Percentiles rank a stretch among this genome's conserved stretches.
Evolutionary conservation across 2,797 vertebrate genomes (phyloP).

Genomic region (Ceryle rudis): DNA sequence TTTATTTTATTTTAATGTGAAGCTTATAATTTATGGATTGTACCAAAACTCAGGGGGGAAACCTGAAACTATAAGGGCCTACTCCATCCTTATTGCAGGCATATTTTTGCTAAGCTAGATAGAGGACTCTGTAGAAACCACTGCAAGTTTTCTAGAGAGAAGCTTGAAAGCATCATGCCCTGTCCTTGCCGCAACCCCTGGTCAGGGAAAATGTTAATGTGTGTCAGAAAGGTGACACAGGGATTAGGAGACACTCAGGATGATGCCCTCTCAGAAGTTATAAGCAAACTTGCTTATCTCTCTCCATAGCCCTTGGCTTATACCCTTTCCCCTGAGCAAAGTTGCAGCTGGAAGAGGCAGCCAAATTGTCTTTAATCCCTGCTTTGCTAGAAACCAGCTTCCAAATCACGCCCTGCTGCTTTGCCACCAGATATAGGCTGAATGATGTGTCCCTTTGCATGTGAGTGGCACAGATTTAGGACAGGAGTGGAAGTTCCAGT

Average conservation of each 20-base stretch:
- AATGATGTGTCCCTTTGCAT: neutral
- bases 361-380: neutral
- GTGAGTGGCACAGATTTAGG: neutral
- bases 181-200: neutral
- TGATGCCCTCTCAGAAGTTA: neutral
- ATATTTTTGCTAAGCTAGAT: neutral
- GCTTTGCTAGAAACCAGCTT: neutral
- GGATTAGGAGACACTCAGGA: neutral
- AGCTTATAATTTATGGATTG: neutral
- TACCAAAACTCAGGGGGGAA: neutral
- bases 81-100: neutral
- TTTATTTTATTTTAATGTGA: neutral
- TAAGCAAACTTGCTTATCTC: neutral
- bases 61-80: neutral
- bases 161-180: neutral
- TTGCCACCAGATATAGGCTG: rapidly evolving
- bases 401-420: rapidly evolving
- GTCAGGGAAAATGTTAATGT: neutral
- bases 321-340: neutral
- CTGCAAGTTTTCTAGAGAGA: neutral
- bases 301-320: neutral
- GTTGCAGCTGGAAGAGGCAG: neutral
- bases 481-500: neutral
- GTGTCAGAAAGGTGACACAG: neutral
- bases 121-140: neutral